Base-by-base conservation (phyloP, 2,888 invertebrate species). In the Entomobrya multifasciata region DNA sequence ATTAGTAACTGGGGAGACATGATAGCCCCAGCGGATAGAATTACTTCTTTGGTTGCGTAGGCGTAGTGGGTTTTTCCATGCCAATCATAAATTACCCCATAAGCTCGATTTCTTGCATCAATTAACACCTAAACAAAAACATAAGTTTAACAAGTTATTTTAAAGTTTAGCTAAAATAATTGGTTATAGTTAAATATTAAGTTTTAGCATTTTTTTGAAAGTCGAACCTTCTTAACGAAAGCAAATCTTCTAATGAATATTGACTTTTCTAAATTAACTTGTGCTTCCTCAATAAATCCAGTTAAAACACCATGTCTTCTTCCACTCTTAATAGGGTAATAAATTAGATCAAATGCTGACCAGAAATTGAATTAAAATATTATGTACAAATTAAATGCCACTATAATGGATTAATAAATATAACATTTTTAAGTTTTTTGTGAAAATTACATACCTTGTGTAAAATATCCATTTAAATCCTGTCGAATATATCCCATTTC, bases 31-130 rank as follows among this genome's bases (percentile, higher is more conserved):
- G 90, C 90, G 11, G 90, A 88, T 11, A 90, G 44, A 17, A 90
- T 72, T 4, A 90, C 86, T 80, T 90, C 90, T 65, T 90, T 90
- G 1, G 60, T 13, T 0, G 89, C 89, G 47, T 84, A 86, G 4
- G 89, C 89, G 2, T 36, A 30, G 60, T 87, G 60, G 0, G 70
- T 74, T 70, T 74, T 74, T 11, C 86, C 86, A 62, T 89, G 89
- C n/a, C 88, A 85, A 22, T 90, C 90, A 36, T 90, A 90, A 22
- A 89, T 88, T 0, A 90, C 89, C 11, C 88, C 90, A 41, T 88
- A 90, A 0, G 88, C 90, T 41, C 78, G 11, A 10, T 87, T 88
- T 11, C 74, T 17, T 11, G 80, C 83, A 36, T 85, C 85, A 13
- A 90, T 72, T 41, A 70, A 20, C 30, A 76, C 65, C 74, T 82